Evolutionary conservation across 2,888 invertebrate species (phyloP), one percentile per base, ranked within the genome.

Genomic region (Fabriciana adippe): DNA sequence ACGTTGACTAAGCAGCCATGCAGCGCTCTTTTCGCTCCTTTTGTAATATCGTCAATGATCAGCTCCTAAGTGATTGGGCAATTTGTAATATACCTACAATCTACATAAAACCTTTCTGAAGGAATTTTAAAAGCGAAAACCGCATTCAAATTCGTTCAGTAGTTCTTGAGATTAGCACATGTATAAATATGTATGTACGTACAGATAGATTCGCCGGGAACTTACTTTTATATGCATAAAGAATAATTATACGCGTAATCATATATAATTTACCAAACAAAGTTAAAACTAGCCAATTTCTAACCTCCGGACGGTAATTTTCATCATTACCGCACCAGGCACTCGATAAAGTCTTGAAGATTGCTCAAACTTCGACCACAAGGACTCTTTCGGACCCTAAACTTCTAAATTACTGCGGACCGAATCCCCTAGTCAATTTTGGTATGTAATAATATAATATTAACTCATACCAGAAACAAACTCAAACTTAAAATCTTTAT

Each of bases 291-390:
- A 2, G n/a, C n/a, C 26, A 45, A 26, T 35, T 48, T 16, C 3
- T n/a, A 50, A 50, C n/a, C 50, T 6, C 6, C 35, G 11, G 50
- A 6, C 1, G n/a, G 16, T 50, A 50, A 50, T 50, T 50, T 50
- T 50, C n/a, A 31, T 51, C 31, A 51, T 14, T 35, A 35, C 51
- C 50, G 35, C 51, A 60, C 35, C 6, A 47, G 47, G 48, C 60
- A 35, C 60, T 60, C 50, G 31, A 60, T 16, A 60, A 59, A 48
- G 60, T 31, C 50, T 60, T 35, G 26, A 60, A 60, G 60, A 60
- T 51, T 15, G 6, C 57, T 26, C 8, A 26, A 60, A 60, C 60
- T 60, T 51, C 50, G 50, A 51, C 60, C 60, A 18, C 16, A 31
- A 50, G 51, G 35, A 51, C 51, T 48, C 60, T 51, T 60, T 60